These are phyloP conservation scores for Neoascia interrupta DNA, from an alignment of 2,888 invertebrate genomes.

Conservation along the genomic window DNA sequence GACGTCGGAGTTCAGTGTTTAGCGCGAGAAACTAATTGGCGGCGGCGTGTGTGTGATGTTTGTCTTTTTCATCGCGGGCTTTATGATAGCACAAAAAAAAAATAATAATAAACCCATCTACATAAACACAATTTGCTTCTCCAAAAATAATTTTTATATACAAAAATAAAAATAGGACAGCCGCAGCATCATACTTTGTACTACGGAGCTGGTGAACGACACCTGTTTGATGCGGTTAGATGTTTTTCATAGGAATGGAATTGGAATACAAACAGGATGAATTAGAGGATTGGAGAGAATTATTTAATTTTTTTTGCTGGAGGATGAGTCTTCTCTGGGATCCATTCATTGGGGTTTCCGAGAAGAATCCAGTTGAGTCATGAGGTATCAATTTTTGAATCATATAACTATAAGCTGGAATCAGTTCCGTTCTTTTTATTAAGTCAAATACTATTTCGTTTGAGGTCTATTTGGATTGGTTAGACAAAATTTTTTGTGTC, in stretches of 20 bases:
- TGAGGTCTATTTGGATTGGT: too few relatives aligned
- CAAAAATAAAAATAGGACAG: constrained; percentile 38
- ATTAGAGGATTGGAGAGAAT: too few relatives aligned
- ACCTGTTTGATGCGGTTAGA: constrained; percentile 46
- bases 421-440: too few relatives aligned
- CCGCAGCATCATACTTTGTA: neutral
- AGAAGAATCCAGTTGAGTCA: constrained; percentile 11
- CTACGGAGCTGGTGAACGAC: constrained; percentile 9
- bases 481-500: too few relatives aligned
- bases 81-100: constrained; percentile 16
- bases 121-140: constrained; percentile 18
- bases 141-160: constrained; percentile 36
- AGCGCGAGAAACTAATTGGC: constrained; percentile 44
- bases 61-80: constrained; percentile 18
- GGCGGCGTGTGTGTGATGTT: constrained; percentile 35
- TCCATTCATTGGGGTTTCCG: constrained; percentile 11
- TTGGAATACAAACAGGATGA: too few relatives aligned
- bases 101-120: neutral
- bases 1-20: constrained; percentile 22
- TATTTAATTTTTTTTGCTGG: neutral
- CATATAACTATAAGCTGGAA: too few relatives aligned
- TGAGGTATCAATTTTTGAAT: neutral
- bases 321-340: neutral
- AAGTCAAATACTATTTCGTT: too few relatives aligned
- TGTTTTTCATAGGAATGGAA: too few relatives aligned